Percentiles rank a stretch among this genome's conserved stretches.
phyloP scores from a whole-genome alignment of 2,113 vertebrate genomes.

The Nothocercus nigrocapillus region DNA sequence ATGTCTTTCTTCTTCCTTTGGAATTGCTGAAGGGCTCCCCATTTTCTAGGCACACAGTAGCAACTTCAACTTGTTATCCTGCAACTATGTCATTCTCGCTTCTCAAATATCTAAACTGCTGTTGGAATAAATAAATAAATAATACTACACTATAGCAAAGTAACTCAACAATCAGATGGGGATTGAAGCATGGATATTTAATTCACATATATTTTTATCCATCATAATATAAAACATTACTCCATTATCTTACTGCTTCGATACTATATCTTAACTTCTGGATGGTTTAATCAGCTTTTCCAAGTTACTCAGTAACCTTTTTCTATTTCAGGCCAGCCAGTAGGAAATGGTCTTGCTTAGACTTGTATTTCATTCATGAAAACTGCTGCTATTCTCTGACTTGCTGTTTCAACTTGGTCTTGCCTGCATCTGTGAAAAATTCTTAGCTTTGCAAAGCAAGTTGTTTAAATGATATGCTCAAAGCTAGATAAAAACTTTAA shows the following conservation, averaged over 20 bases:
- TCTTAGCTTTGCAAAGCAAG: not conserved
- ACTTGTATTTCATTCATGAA: not conserved
- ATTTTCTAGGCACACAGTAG: not conserved
- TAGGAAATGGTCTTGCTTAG: not conserved
- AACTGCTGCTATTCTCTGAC: not conserved
- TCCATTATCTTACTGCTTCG: not conserved
- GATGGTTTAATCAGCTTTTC: not conserved
- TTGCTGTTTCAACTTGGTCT: not conserved
- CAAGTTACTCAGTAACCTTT: not conserved
- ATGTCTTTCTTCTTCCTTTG: not conserved
- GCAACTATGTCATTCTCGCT: not conserved
- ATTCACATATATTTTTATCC: not conserved
- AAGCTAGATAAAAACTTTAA: not conserved
- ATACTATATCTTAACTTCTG: not conserved
- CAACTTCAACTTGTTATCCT: not conserved
- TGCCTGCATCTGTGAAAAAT: not conserved
- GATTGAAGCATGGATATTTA: not conserved
- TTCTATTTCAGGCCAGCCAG: not conserved
- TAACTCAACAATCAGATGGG: not conserved
- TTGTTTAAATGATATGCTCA: not conserved
- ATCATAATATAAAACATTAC: not conserved
- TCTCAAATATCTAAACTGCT: not conserved
- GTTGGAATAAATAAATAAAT: not conserved
- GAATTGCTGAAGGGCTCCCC: not conserved
- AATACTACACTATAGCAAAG: no score